These are phyloP conservation scores for Rhogogaster chlorosoma DNA, from an alignment of 2,888 invertebrate genomes.

Conservation along the genomic window DNA sequence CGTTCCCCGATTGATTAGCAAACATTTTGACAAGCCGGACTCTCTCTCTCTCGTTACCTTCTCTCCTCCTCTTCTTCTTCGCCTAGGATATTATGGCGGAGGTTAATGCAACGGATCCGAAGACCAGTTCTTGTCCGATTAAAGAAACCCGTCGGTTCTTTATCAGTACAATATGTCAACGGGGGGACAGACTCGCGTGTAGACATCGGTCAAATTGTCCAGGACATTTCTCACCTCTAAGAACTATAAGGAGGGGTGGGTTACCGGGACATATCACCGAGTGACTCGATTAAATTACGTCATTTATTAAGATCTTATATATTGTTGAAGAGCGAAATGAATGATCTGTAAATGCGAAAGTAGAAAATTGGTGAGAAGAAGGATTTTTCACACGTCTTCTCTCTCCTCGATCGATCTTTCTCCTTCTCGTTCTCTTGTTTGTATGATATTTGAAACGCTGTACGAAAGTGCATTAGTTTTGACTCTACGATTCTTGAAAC, in stretches of 20 bases:
- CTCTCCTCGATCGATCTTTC: background rate
- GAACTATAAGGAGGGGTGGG: slow-evolving; percentile 62
- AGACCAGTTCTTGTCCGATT: slow-evolving; percentile 26
- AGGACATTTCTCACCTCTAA: slow-evolving; percentile 73
- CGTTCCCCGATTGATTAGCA: background rate
- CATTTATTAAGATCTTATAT: slow-evolving; percentile 65
- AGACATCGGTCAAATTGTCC: slow-evolving; percentile 73
- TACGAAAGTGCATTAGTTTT: slow-evolving; percentile 57
- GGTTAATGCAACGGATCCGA: slow-evolving; percentile 33
- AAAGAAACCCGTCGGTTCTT: slow-evolving; percentile 68
- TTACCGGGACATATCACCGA: slow-evolving; percentile 62
- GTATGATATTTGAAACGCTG: slow-evolving; percentile 71
- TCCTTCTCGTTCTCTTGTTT: background rate
- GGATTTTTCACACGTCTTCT: background rate
- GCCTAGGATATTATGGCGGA: background rate
- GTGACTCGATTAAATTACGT: slow-evolving; percentile 70
- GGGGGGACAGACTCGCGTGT: slow-evolving; percentile 63
- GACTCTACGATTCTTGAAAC: background rate
- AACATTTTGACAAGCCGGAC: background rate
- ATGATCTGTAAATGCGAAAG: background rate
- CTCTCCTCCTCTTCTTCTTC: background rate
- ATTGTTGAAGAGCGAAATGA: background rate
- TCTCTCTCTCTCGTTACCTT: background rate
- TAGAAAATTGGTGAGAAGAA: too few relatives aligned
- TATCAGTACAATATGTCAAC: slow-evolving; percentile 76